Evolutionary conservation across 2,797 vertebrate species (phyloP), one percentile per base, ranked within the genome.

Genomic region (Mionectes olivaceus): DNA sequence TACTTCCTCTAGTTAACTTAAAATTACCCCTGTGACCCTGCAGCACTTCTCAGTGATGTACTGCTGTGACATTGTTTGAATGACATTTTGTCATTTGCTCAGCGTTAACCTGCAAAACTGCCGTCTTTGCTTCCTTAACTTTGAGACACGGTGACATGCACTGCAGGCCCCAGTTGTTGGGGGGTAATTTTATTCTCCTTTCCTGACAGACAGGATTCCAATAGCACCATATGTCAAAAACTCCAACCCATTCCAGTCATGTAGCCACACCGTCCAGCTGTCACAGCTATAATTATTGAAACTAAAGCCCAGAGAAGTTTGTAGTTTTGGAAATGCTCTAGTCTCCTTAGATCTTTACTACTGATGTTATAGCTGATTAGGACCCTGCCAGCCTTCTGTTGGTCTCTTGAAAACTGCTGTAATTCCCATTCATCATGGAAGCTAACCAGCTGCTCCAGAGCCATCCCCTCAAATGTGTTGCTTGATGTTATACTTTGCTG

Each of bases 321-420:
- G 93, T 95, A 88, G 96, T 83, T 96, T 97, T 94, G 95, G 97
- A 96, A 97, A 95, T 93, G 93, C 96, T 96, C 94, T 56, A 92
- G 97, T 97, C 97, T 97, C 97, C 97, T 97, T 97, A 98, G 97
- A 97, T 97, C 97, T 97, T 98, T 97, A 98, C 97, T 97, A 95
- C 97, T 97, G 95, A 92, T 96, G 96, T 98, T 98, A 98, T 97
- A 94, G 98, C 97, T 98, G 97, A 96, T 98, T 98, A 96, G 97
- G 97, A 97, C 97, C 93, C 79, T 95, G 97, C 83, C 97, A 78
- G 96, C 98, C 98, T 98, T 98, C 98, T 98, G 98, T 97, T 97
- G 94, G 96, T 97, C 97, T 97, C 98, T 97, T 94, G 97, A 97
- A 98, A 98, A 97, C 91, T 97, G 97, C 97, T 93, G 97, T 92